A percentile compares a stretch with the other conserved stretches of the same genome.
These are phyloP conservation scores for Carassius auratus DNA, from an alignment of 2,113 vertebrate species.

Conservation along the genomic window DNA sequence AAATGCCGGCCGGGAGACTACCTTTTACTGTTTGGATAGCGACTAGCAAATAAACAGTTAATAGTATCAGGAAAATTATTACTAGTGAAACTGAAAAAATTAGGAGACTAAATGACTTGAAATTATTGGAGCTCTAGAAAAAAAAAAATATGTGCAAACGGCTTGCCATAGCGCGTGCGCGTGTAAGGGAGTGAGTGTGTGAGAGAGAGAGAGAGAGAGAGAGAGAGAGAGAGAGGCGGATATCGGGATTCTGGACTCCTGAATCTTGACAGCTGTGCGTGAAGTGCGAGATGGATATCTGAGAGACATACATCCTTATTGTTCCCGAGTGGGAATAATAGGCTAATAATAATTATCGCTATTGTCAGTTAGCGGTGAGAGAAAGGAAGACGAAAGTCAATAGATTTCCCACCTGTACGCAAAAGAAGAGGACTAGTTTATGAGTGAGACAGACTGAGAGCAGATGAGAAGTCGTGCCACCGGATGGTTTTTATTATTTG, in stretches of 20 bases:
- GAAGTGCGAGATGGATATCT: conserved; percentile 36
- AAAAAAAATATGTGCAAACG: not conserved
- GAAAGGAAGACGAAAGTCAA: not conserved
- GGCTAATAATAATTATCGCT: not conserved
- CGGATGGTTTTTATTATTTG: conserved; percentile 43
- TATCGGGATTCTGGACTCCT: conserved; percentile 50
- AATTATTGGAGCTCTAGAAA: not conserved
- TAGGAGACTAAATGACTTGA: not conserved
- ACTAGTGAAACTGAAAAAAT: not conserved
- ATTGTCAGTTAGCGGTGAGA: not conserved
- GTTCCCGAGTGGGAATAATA: conserved; percentile 5
- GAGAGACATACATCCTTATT: conserved; percentile 11
- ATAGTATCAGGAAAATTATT: not conserved
- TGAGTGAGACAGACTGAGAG: conserved; percentile 29
- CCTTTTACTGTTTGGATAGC: not conserved
- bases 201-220: conserved; percentile 21
- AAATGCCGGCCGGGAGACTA: too few relatives aligned
- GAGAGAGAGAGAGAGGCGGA: conserved; percentile 31
- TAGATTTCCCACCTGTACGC: conserved; percentile 10
- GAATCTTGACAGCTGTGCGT: conserved; percentile 42
- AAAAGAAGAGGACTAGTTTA: conserved; percentile 12
- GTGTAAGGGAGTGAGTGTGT: conserved; percentile 45
- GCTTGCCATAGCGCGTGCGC: conserved; percentile 53
- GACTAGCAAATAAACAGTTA: not conserved
- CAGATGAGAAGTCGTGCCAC: conserved; percentile 33